phyloP scores from a whole-genome alignment of 2,113 vertebrate species.

The Spilogale gracilis region DNA sequence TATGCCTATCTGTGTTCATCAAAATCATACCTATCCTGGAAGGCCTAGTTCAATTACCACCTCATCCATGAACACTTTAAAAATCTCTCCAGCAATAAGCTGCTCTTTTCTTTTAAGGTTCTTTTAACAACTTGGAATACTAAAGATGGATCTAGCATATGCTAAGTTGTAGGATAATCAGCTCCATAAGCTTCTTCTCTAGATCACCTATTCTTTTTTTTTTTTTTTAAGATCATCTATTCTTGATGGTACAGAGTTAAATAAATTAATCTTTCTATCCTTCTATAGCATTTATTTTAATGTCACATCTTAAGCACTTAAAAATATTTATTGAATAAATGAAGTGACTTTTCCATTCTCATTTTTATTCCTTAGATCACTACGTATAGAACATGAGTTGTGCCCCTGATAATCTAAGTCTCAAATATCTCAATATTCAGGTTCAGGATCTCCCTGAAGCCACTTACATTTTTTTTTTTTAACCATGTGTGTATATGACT shows the following conservation, averaged over 20 bases:
- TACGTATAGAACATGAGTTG: neutral
- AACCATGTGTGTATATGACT: neutral
- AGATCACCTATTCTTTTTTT: neutral
- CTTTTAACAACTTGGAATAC: neutral
- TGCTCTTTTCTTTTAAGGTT: neutral
- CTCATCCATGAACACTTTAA: neutral
- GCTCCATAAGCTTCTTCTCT: neutral
- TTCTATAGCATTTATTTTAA: neutral
- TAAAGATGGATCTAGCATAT: neutral
- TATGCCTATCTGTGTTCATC: neutral
- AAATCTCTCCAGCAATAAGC: neutral
- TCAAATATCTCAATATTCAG: neutral
- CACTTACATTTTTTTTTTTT: neutral
- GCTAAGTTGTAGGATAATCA: neutral
- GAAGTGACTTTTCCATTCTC: neutral
- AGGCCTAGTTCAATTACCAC: constrained; percentile 3
- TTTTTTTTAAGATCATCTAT: neutral
- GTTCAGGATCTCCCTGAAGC: neutral
- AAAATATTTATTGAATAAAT: constrained; percentile 1
- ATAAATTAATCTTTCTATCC: neutral
- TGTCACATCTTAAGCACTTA: neutral
- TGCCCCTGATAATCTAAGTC: neutral
- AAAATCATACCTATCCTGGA: neutral
- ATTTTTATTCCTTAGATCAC: neutral
- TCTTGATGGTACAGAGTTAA: neutral